phyloP scores from a whole-genome alignment of 1,140 invertebrate genomes.

The Dendrolimus punctatus region DNA sequence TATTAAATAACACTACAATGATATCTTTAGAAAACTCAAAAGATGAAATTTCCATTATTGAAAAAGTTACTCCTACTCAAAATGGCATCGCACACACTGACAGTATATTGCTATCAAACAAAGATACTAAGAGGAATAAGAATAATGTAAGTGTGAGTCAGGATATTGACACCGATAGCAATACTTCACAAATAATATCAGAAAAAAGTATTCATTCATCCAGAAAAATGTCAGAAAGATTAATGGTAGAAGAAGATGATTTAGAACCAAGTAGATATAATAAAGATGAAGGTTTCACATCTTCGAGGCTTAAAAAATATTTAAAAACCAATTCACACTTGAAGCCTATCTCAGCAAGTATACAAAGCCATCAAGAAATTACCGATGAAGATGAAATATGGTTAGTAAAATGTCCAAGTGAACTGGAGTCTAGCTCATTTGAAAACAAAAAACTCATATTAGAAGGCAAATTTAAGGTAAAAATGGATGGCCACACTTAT shows the following conservation, averaged over 20 bases:
- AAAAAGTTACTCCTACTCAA: no score
- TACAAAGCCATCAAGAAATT: constrained; percentile 11
- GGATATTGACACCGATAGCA: neutral
- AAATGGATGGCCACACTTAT: constrained; percentile 41
- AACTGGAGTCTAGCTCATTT: constrained; percentile 30
- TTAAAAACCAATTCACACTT: constrained; percentile 26
- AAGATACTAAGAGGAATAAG: no score
- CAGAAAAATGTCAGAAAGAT: constrained; percentile 31
- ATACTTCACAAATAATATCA: constrained; percentile 6
- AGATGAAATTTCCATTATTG: constrained; percentile 1
- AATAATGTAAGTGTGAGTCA: no score
- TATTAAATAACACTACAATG: no score
- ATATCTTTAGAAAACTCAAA: neutral
- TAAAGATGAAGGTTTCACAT: constrained; percentile 4
- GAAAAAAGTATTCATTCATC: constrained; percentile 10
- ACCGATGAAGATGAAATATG: constrained; percentile 45
- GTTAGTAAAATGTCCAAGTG: constrained; percentile 39
- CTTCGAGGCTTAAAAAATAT: constrained; percentile 23
- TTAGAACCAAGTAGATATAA: constrained; percentile 6
- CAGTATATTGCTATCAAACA: no score
- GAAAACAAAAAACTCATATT: constrained; percentile 22
- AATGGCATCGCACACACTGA: no score
- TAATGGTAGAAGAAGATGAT: constrained; percentile 38
- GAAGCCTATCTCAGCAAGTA: constrained; percentile 8
- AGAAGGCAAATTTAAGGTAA: constrained; percentile 43